These are phyloP conservation scores for Caenorhabditis briggsae DNA, from an alignment of 1,140 invertebrate genomes.

Conservation along the genomic window DNA sequence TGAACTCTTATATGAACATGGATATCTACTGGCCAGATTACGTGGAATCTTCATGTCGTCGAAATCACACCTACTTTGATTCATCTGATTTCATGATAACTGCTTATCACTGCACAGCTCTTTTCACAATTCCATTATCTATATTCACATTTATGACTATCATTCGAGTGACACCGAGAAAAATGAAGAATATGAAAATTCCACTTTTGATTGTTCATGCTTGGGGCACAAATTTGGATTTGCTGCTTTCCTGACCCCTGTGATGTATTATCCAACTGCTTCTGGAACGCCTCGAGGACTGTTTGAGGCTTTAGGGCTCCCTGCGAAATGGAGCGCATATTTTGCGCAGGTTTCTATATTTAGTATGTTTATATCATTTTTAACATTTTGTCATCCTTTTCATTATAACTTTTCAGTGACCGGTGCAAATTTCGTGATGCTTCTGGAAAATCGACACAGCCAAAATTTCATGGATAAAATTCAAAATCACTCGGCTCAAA, in stretches of 20 bases:
- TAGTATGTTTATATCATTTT: background rate
- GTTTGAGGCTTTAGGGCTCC: background rate
- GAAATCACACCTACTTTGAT: background rate
- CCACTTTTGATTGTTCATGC: constrained; percentile 1
- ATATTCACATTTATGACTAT: background rate
- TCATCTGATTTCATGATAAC: background rate
- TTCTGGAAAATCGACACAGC: constrained; percentile 15
- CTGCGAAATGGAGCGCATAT: constrained; percentile 2
- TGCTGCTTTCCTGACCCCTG: background rate
- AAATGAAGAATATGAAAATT: constrained; percentile 5
- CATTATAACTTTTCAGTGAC: background rate
- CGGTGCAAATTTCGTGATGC: background rate
- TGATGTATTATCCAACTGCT: background rate
- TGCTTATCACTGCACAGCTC: background rate
- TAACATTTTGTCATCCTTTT: background rate
- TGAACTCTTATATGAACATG: too few relatives aligned
- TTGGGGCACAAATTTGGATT: constrained; percentile 4
- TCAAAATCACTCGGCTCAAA: background rate
- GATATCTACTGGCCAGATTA: too few relatives aligned
- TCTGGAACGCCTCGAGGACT: background rate
- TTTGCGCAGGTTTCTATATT: constrained; percentile 8
- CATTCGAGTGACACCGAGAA: background rate
- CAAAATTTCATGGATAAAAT: background rate
- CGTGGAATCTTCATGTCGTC: background rate
- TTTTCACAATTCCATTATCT: background rate